A percentile compares a stretch with the other conserved stretches of the same genome.
Conservation (phyloP, 2,888 invertebrate genomes). For the Ctenicera cuprea region DNA sequence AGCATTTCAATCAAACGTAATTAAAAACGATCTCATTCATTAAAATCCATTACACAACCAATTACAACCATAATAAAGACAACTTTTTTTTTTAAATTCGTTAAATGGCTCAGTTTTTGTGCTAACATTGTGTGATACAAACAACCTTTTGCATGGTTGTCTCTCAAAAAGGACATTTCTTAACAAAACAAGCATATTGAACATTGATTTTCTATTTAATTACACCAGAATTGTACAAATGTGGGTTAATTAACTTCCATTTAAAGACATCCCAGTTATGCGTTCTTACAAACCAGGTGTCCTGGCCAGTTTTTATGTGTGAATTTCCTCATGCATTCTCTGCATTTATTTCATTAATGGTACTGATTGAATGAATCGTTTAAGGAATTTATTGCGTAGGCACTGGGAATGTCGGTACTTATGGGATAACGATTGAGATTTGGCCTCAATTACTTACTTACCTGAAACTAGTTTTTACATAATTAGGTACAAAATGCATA, state of each 20-base stretch:
- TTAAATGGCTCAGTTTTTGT: neutral
- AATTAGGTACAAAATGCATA: too few relatives aligned
- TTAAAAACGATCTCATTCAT: too few relatives aligned
- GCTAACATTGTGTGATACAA: neutral
- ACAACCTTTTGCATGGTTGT: too few relatives aligned
- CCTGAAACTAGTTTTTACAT: too few relatives aligned
- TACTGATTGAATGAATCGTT: slow-evolving; percentile 5
- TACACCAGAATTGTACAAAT: slow-evolving; percentile 31
- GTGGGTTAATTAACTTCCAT: slow-evolving; percentile 36
- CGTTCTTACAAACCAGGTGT: slow-evolving; percentile 18
- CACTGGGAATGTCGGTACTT: too few relatives aligned
- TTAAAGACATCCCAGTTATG: slow-evolving; percentile 1
- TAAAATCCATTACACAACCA: too few relatives aligned
- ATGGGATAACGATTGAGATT: neutral
- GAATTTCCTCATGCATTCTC: slow-evolving; percentile 5
- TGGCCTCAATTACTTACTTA: neutral
- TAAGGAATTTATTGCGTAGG: neutral
- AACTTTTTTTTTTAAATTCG: neutral
- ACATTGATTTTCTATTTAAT: slow-evolving; percentile 21
- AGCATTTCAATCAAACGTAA: too few relatives aligned
- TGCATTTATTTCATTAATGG: slow-evolving; percentile 24
- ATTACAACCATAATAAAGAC: too few relatives aligned
- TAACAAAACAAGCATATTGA: slow-evolving; percentile 3
- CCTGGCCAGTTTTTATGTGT: slow-evolving; percentile 21
- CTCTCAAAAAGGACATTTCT: slow-evolving; percentile 19